Evolutionary conservation across 2,888 invertebrate species (phyloP).

Genomic region (Cephus sareptanus): DNA sequence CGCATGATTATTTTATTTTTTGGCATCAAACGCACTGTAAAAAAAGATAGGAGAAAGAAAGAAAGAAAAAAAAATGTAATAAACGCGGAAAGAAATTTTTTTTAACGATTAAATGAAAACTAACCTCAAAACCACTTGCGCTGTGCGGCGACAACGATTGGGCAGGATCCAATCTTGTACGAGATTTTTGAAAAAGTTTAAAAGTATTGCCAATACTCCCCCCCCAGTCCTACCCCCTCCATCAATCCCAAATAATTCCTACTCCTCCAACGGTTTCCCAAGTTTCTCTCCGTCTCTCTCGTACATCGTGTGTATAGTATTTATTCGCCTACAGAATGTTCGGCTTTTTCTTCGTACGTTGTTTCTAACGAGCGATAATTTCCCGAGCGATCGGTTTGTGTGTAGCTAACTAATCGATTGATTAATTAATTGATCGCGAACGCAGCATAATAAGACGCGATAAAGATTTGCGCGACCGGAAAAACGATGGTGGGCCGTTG

Average conservation of each 20-base stretch:
- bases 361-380: constrained; percentile 38
- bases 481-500: background rate
- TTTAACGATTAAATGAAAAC: constrained; percentile 14
- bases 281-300: constrained; percentile 20
- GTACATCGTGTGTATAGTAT: constrained; percentile 52
- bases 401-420: constrained; percentile 4
- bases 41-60: constrained; percentile 12
- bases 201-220: background rate
- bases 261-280: constrained; percentile 19
- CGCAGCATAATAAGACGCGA: background rate
- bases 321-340: constrained; percentile 52
- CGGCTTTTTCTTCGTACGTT: constrained; percentile 41
- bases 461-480: background rate
- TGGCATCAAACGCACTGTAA: constrained; percentile 16
- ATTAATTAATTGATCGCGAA: background rate
- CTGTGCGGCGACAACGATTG: constrained; percentile 33
- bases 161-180: constrained; percentile 57
- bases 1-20: background rate
- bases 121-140: constrained; percentile 20
- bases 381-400: constrained; percentile 12
- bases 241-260: constrained; percentile 1
- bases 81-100: constrained; percentile 17
- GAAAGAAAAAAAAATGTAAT: constrained; percentile 7
- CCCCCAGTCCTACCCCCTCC: background rate
- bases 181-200: constrained; percentile 10